phyloP scores from a whole-genome alignment of 2,113 vertebrate genomes.

The Datnioides undecimradiatus region DNA sequence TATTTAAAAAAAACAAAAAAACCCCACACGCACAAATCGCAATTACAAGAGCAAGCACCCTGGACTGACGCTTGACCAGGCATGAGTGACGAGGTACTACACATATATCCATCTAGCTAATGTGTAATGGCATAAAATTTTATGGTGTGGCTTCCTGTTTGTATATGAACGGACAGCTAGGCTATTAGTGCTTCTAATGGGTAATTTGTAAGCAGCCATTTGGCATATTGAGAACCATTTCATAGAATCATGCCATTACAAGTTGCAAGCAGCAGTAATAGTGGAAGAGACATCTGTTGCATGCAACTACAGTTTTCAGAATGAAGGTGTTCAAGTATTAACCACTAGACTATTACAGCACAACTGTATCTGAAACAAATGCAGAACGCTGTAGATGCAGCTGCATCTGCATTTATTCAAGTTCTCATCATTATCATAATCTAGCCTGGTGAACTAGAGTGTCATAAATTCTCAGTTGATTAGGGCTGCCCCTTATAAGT shows the following conservation, averaged over 20 bases:
- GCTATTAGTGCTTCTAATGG: slow-evolving; percentile 41
- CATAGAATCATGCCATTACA: slow-evolving; percentile 1
- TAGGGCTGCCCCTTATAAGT: too few species aligned
- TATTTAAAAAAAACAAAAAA: not conserved
- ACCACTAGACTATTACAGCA: not conserved
- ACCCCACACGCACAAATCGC: not conserved
- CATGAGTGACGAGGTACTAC: slow-evolving; percentile 1
- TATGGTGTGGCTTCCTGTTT: slow-evolving; percentile 36
- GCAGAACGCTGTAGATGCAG: too few species aligned
- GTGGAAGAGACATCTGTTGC: not conserved
- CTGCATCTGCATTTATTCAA: not conserved
- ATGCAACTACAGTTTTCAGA: not conserved
- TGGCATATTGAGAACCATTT: slow-evolving; percentile 26
- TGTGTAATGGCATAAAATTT: slow-evolving; percentile 44
- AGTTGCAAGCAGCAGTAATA: not conserved
- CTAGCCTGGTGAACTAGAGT: too few species aligned
- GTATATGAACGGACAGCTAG: slow-evolving; percentile 41
- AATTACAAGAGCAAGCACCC: not conserved
- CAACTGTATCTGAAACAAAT: not conserved
- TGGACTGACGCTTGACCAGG: not conserved
- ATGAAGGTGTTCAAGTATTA: not conserved
- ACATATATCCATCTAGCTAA: slow-evolving; percentile 40
- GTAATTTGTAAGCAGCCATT: slow-evolving; percentile 29
- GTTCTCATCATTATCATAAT: too few species aligned
- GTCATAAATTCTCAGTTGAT: too few species aligned